These are phyloP conservation scores for Thryonomys swinderianus DNA, from an alignment of 2,113 vertebrate species.

Conservation along the genomic window DNA sequence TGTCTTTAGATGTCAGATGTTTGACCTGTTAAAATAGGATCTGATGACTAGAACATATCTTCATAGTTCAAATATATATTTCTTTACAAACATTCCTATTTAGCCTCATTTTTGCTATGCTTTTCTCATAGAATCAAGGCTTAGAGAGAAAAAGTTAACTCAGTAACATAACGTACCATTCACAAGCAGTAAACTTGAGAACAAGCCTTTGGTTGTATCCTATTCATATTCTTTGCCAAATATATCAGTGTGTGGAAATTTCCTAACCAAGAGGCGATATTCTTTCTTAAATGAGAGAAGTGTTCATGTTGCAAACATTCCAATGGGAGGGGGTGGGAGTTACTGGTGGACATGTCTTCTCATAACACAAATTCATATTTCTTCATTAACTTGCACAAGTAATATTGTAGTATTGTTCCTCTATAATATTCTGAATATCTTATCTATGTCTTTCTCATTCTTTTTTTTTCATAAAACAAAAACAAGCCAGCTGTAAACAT, in stretches of 20 bases:
- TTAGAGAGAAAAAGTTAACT: slow-evolving; percentile 19
- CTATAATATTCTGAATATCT: background rate
- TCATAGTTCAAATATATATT: background rate
- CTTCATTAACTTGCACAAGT: background rate
- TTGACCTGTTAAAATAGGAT: background rate
- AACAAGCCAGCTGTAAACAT: background rate
- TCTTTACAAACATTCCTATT: background rate
- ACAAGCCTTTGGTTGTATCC: slow-evolving; percentile 53
- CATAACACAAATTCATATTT: background rate
- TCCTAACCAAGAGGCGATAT: background rate
- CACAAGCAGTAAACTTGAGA: slow-evolving; percentile 36
- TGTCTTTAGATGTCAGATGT: background rate
- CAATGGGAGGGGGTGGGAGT: background rate
- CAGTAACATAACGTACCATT: slow-evolving; percentile 58
- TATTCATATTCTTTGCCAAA: slow-evolving; percentile 38
- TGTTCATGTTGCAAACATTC: background rate
- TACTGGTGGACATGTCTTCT: background rate
- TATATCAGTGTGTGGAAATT: slow-evolving; percentile 45
- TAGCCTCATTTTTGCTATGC: background rate
- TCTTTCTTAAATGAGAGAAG: background rate
- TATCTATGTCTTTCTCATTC: background rate
- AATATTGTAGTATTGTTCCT: background rate
- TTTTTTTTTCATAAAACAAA: background rate
- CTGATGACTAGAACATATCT: background rate
- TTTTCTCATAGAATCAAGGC: slow-evolving; percentile 31